Evolutionary conservation across 2,113 vertebrate species (phyloP).

Genomic region (Alces alces): DNA sequence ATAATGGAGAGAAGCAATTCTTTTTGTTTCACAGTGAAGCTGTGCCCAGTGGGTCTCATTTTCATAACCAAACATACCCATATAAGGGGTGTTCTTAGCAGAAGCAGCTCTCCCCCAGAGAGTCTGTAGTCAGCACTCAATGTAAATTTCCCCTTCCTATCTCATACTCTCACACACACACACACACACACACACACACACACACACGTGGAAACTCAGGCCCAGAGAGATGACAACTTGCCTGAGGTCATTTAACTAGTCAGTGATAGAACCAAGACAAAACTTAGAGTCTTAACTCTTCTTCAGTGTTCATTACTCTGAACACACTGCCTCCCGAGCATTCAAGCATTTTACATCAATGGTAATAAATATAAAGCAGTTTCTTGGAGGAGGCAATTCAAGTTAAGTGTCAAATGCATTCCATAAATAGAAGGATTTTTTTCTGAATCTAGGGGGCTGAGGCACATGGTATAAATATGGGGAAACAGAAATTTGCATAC

Average conservation of each 20-base stretch:
- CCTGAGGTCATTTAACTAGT: background rate
- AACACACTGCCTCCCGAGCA: background rate
- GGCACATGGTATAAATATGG: background rate
- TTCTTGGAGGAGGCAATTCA: slow-evolving; percentile 27
- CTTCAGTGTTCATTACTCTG: background rate
- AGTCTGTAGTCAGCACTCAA: background rate
- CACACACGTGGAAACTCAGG: background rate
- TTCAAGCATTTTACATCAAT: slow-evolving; percentile 32
- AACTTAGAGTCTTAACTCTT: background rate
- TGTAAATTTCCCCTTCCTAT: background rate
- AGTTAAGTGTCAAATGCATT: slow-evolving; percentile 33
- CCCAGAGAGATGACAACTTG: background rate
- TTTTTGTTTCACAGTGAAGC: background rate
- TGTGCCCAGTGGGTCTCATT: background rate
- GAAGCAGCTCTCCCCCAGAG: background rate
- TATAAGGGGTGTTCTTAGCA: background rate
- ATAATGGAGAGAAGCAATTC: background rate
- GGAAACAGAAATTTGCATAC: background rate
- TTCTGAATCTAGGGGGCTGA: background rate
- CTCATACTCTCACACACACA: background rate
- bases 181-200: background rate
- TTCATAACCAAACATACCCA: background rate
- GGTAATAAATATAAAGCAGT: slow-evolving; percentile 48
- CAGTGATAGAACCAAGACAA: background rate
- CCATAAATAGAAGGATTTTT: slow-evolving; percentile 8